These are phyloP conservation scores for Brachyistius frenatus DNA, from an alignment of 2,113 vertebrate genomes.

Conservation along the genomic window DNA sequence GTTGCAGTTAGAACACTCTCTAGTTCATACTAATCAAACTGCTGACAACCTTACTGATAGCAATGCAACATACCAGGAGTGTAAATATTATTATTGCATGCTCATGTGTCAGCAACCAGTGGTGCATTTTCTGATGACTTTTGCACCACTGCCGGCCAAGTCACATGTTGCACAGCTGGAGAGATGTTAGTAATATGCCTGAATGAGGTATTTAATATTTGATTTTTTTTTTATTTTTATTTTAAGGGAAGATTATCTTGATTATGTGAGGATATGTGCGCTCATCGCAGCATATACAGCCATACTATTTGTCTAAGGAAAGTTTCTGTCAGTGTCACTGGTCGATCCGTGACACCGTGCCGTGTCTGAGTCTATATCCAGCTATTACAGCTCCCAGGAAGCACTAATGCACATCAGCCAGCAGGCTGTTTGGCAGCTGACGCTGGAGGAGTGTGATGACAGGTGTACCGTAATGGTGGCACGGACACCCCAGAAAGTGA, in stretches of 20 bases:
- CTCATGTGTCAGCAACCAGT: neutral
- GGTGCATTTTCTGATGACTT: neutral
- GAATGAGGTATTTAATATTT: neutral
- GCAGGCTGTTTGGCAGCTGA: conserved; percentile 54
- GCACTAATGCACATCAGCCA: conserved; percentile 55
- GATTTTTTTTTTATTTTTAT: neutral
- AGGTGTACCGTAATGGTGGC: conserved; percentile 73
- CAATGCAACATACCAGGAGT: neutral
- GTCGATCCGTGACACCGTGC: conserved; percentile 20
- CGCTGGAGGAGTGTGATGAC: conserved; percentile 53
- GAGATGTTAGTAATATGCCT: neutral
- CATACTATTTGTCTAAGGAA: conserved; percentile 5
- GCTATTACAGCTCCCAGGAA: conserved; percentile 63
- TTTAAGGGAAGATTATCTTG: neutral
- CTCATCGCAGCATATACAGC: neutral
- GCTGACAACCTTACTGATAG: too few relatives aligned
- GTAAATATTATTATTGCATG: neutral
- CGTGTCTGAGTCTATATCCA: conserved; percentile 51
- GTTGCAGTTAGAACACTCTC: too few relatives aligned
- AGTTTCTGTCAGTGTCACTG: conserved; percentile 28
- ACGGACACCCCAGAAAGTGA: conserved; percentile 61
- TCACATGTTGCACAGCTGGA: neutral
- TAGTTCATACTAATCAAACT: too few relatives aligned
- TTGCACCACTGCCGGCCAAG: neutral
- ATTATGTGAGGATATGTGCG: neutral